Conservation (phyloP, 2,113 vertebrate species). For the Corythornis vintsioides region DNA sequence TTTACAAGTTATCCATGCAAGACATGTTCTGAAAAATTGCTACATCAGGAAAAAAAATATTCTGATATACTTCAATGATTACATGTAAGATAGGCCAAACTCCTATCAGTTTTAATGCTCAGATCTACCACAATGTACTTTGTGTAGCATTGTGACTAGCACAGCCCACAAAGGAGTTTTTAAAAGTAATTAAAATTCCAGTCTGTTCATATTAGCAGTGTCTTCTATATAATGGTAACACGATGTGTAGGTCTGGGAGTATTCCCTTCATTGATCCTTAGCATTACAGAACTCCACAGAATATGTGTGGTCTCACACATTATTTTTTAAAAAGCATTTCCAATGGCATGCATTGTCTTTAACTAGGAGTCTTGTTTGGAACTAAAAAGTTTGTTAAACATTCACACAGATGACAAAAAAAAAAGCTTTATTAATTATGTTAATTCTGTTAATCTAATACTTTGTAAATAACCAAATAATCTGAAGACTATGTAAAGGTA, state of each 20-base stretch:
- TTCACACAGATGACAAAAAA: background rate
- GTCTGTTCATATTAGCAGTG: background rate
- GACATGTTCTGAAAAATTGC: background rate
- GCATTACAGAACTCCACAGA: background rate
- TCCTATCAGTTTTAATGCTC: background rate
- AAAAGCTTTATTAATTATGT: background rate
- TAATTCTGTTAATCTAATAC: background rate
- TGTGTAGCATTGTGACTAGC: background rate
- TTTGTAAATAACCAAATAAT: background rate
- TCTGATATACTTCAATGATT: background rate
- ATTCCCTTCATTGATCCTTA: background rate
- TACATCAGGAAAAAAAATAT: background rate
- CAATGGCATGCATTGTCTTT: background rate
- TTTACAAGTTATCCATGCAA: background rate
- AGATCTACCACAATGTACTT: background rate
- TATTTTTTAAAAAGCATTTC: background rate
- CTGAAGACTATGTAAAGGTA: background rate
- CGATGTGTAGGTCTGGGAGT: background rate
- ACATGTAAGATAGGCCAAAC: background rate
- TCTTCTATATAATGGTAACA: background rate
- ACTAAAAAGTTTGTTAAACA: background rate
- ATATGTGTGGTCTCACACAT: background rate
- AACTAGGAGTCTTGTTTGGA: background rate
- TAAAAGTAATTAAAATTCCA: background rate
- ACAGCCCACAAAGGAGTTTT: background rate